Evolutionary conservation across 1,140 invertebrate genomes (phyloP).

Genomic region (Bombus huntii): DNA sequence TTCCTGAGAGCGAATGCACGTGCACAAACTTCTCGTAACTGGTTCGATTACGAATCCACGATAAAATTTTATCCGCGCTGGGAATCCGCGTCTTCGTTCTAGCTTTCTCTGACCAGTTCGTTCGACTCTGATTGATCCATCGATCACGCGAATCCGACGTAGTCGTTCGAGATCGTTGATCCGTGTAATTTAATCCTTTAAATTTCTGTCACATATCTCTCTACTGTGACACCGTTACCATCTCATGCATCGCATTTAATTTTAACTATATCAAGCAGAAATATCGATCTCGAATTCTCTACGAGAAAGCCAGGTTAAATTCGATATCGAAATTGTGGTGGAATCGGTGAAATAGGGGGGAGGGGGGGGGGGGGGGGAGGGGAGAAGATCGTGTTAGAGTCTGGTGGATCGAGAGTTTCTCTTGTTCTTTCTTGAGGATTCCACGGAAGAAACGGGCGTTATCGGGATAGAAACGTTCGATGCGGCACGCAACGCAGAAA

Average conservation of each 20-base stretch:
- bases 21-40: slow-evolving; percentile 21
- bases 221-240: neutral
- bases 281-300: neutral
- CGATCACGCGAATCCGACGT: slow-evolving; percentile 12
- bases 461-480: slow-evolving; percentile 35
- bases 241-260: neutral
- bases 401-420: neutral
- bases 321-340: slow-evolving; percentile 2
- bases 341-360: neutral
- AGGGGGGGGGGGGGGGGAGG: too few relatives aligned
- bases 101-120: slow-evolving; percentile 11
- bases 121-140: slow-evolving; percentile 35
- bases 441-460: slow-evolving; percentile 14
- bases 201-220: neutral
- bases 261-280: neutral
- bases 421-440: neutral
- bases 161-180: slow-evolving; percentile 7
- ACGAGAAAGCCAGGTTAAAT: neutral
- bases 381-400: neutral
- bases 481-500: slow-evolving; percentile 38
- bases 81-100: slow-evolving; percentile 3
- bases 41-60: slow-evolving; percentile 42
- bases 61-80: slow-evolving; percentile 42
- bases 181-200: slow-evolving; percentile 31
- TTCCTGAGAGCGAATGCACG: slow-evolving; percentile 16